Conservation (phyloP, 2,888 invertebrate genomes). For the Scaeva pyrastri region DNA sequence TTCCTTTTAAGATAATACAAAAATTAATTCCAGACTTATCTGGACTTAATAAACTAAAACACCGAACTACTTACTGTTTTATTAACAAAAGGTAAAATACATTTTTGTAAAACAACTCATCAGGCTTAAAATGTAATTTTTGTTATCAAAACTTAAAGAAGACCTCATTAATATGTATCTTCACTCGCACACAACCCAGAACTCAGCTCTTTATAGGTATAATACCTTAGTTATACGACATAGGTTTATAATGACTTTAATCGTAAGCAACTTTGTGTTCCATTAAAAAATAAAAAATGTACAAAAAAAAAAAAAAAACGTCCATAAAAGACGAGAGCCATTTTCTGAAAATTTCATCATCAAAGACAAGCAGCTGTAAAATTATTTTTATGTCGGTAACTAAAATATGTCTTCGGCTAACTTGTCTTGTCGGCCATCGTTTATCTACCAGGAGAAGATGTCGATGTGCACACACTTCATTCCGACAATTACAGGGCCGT, state of each 20-base stretch:
- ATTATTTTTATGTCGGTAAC: slow-evolving; percentile 39
- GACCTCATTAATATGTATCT: slow-evolving; percentile 11
- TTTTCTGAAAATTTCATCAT: slow-evolving; percentile 25
- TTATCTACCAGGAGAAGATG: slow-evolving; percentile 31
- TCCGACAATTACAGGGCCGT: slow-evolving; percentile 27
- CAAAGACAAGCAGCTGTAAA: slow-evolving; percentile 44
- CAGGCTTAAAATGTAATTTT: slow-evolving; percentile 8
- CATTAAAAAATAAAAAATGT: slow-evolving; percentile 17
- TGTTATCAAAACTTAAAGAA: slow-evolving; percentile 2
- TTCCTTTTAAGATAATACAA: not conserved
- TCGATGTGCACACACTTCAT: slow-evolving; percentile 48
- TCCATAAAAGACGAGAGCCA: slow-evolving; percentile 21
- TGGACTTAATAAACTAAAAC: not conserved
- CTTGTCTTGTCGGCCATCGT: slow-evolving; percentile 41
- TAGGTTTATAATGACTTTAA: not conserved
- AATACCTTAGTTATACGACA: not conserved
- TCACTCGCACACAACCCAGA: not conserved
- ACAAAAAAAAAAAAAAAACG: not conserved
- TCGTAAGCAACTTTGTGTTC: slow-evolving; percentile 32
- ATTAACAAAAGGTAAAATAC: not conserved
- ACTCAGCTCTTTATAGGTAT: not conserved
- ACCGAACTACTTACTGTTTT: not conserved
- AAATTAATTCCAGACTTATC: not conserved
- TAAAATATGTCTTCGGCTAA: slow-evolving; percentile 40
- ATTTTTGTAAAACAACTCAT: not conserved